Percentiles rank a stretch among this genome's conserved stretches.
Conservation (phyloP, 2,797 vertebrate genomes). For the Strix occidentalis region DNA sequence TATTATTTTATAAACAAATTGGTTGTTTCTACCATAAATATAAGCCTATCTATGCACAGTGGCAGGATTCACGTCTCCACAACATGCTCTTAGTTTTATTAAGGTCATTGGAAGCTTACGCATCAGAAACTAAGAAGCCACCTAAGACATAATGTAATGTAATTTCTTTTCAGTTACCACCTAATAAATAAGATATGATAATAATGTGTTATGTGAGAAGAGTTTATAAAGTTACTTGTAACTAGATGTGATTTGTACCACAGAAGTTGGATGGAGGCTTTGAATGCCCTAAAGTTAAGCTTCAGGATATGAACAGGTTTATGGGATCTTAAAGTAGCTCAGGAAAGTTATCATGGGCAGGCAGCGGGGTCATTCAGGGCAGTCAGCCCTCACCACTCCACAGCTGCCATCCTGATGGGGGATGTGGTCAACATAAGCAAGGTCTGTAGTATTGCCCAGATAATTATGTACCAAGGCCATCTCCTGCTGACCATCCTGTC, state of each 20-base stretch:
- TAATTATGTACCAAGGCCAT: not conserved
- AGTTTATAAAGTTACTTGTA: not conserved
- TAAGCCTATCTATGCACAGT: not conserved
- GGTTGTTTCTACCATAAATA: not conserved
- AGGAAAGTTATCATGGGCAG: not conserved
- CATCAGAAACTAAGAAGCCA: not conserved
- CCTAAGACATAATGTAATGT: not conserved
- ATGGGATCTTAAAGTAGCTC: not conserved
- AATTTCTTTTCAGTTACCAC: not conserved
- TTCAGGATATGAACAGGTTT: not conserved
- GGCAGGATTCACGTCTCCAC: not conserved
- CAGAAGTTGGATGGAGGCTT: not conserved
- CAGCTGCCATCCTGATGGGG: not conserved
- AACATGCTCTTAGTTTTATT: not conserved
- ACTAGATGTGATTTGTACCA: not conserved
- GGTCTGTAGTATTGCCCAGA: not conserved
- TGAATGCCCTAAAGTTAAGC: not conserved
- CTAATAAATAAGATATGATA: not conserved
- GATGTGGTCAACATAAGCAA: not conserved
- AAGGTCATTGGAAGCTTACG: not conserved
- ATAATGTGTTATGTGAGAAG: not conserved
- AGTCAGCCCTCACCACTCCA: not conserved
- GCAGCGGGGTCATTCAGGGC: not conserved
- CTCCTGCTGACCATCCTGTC: not conserved
- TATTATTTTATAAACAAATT: not conserved